Evolutionary conservation across 2,113 vertebrate species (phyloP).

Genomic region (Spheniscus mendiculus): DNA sequence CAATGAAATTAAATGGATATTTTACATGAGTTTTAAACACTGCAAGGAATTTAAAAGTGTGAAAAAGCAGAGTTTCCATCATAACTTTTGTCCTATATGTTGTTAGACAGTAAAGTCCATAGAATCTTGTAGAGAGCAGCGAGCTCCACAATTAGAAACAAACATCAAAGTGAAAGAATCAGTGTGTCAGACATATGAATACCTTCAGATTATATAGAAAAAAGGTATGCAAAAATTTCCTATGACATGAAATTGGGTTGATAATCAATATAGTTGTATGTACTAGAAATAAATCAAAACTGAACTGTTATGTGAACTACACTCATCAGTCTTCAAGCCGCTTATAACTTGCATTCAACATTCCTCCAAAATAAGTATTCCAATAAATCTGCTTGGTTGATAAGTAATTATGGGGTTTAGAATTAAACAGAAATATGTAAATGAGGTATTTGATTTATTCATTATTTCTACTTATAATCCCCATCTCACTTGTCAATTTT

Average conservation of each 20-base stretch:
- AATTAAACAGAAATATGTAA: not conserved
- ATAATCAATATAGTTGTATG: not conserved
- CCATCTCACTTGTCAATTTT: not conserved
- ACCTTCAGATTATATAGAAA: not conserved
- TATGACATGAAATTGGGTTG: not conserved
- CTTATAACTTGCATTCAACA: not conserved
- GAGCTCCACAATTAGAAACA: not conserved
- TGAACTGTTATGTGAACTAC: not conserved
- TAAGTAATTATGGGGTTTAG: not conserved
- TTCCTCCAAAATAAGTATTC: not conserved
- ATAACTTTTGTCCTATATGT: not conserved
- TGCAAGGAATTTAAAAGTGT: not conserved
- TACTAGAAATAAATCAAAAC: not conserved
- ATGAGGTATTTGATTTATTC: not conserved
- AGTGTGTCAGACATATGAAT: not conserved
- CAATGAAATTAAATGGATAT: not conserved
- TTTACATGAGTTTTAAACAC: not conserved
- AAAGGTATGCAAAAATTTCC: not conserved
- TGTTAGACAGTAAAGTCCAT: not conserved
- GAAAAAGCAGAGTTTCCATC: not conserved
- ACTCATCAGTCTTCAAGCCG: not conserved
- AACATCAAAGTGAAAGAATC: not conserved
- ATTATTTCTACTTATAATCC: not conserved
- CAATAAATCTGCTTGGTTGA: not conserved
- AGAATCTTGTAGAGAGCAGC: not conserved